Evolutionary conservation across 2,113 vertebrate species (phyloP).

Genomic region (Oreocharis arfaki): DNA sequence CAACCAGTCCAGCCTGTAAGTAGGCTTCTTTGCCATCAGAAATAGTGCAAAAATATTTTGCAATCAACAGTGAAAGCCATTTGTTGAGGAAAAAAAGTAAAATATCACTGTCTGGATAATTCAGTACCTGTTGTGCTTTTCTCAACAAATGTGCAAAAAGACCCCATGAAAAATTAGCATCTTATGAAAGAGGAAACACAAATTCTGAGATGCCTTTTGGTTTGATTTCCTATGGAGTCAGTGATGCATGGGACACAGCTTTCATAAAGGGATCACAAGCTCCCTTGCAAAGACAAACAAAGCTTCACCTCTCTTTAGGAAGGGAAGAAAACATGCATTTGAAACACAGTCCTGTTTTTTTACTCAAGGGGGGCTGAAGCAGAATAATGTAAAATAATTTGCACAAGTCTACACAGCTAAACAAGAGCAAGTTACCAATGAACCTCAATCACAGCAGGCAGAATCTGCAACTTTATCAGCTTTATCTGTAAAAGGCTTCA

Average conservation of each 20-base stretch:
- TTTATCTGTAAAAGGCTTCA: background rate
- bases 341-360: background rate
- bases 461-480: background rate
- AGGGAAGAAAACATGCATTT: background rate
- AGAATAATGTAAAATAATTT: background rate
- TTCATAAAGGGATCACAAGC: background rate
- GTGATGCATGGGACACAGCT: background rate
- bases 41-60: background rate
- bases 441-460: background rate
- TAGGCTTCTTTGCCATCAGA: background rate
- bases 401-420: background rate
- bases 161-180: background rate
- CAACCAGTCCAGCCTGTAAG: background rate
- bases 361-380: accelerated
- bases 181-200: background rate
- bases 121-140: background rate
- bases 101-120: background rate
- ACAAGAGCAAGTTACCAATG: background rate
- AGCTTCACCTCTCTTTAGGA: background rate
- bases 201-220: background rate
- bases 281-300: background rate
- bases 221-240: background rate
- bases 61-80: background rate
- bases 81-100: background rate
- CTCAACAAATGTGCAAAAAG: background rate